Evolutionary conservation across 2,113 vertebrate species (phyloP).

Genomic region (Dissostichus mawsoni): DNA sequence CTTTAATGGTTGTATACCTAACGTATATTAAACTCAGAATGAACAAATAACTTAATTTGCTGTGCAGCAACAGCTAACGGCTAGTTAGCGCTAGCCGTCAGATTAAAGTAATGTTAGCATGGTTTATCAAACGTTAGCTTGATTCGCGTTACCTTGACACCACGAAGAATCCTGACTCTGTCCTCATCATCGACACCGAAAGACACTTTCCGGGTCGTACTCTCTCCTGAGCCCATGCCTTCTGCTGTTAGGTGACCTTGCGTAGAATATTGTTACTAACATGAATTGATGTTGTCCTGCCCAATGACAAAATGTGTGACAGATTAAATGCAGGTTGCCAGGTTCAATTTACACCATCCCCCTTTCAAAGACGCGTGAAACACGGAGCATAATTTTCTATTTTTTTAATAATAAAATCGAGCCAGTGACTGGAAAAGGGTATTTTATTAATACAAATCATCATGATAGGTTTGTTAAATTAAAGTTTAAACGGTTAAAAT

Average conservation of each 20-base stretch:
- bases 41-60: neutral
- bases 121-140: constrained; percentile 67
- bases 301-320: constrained; percentile 61
- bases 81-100: neutral
- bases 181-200: constrained; percentile 92
- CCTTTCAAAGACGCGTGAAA: neutral
- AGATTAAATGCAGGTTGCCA: constrained; percentile 73
- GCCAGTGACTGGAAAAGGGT: fast-evolving
- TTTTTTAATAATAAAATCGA: fast-evolving
- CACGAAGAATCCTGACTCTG: constrained; percentile 90
- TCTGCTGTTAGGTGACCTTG: neutral
- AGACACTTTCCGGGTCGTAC: constrained; percentile 89
- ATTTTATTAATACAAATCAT: too few relatives aligned
- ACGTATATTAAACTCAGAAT: neutral
- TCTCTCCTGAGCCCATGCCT: constrained; percentile 88
- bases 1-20: neutral
- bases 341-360: neutral
- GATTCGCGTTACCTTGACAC: constrained; percentile 89
- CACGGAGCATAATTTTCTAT: fast-evolving
- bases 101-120: constrained; percentile 26
- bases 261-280: neutral
- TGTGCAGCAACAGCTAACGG: constrained; percentile 8
- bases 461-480: too few relatives aligned
- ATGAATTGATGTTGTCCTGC: constrained; percentile 40
- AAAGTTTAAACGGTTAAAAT: neutral